These are phyloP conservation scores for Aspidapion aeneum DNA, from an alignment of 2,888 invertebrate genomes.

Conservation along the genomic window DNA sequence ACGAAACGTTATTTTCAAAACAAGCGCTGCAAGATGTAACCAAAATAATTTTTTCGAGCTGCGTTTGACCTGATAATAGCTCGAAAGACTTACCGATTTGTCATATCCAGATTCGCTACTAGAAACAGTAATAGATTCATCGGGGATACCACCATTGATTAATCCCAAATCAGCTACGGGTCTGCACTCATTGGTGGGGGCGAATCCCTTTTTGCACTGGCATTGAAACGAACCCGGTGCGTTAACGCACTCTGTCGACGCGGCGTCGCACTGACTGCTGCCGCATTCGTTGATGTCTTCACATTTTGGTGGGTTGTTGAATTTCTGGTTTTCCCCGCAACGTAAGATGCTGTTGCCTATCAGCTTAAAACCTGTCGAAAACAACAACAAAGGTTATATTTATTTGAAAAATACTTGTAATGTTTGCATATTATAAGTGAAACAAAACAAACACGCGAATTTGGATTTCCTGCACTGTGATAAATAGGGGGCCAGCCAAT, in stretches of 20 bases:
- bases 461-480: no score
- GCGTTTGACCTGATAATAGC: no score
- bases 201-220: conserved; percentile 79
- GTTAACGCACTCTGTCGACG: conserved; percentile 88
- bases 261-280: conserved; percentile 84
- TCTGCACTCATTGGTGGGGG: conserved; percentile 82
- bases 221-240: conserved; percentile 86
- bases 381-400: no score
- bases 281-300: conserved; percentile 91
- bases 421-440: no score
- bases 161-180: conserved; percentile 87
- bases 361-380: conserved; percentile 53
- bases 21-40: no score
- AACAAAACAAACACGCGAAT: no score
- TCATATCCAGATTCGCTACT: conserved; percentile 77
- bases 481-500: no score
- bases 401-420: no score
- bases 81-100: conserved; percentile 67
- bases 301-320: conserved; percentile 81
- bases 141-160: conserved; percentile 85
- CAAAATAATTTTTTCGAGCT: no score
- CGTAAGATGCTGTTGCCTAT: conserved; percentile 79
- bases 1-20: no score
- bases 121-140: conserved; percentile 84
- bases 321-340: conserved; percentile 81